A percentile compares a stretch with the other conserved stretches of the same genome.
Conservation (phyloP, 2,113 vertebrate genomes). For the Crotalus horridus region DNA sequence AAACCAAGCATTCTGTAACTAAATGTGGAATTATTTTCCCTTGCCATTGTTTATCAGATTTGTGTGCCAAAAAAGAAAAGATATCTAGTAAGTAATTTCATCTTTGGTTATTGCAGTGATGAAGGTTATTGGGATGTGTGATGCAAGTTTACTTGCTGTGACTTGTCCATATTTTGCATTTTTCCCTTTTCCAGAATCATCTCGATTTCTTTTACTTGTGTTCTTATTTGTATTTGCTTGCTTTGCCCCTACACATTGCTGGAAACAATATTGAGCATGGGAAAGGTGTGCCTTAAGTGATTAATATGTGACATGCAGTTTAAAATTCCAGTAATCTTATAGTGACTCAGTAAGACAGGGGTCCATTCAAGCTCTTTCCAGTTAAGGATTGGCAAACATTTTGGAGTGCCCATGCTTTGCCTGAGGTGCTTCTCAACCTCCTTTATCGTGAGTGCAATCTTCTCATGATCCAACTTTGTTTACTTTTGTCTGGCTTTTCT, state of each 20-base stretch:
- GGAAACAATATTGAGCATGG: slow-evolving; percentile 70
- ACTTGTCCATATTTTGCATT: slow-evolving; percentile 75
- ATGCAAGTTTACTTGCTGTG: slow-evolving; percentile 73
- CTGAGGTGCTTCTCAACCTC: neutral
- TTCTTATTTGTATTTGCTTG: slow-evolving; percentile 61
- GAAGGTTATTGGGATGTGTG: slow-evolving; percentile 71
- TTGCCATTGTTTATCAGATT: slow-evolving; percentile 78
- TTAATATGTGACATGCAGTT: slow-evolving; percentile 1
- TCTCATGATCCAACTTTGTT: neutral
- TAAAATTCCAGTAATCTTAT: neutral
- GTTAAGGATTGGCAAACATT: neutral
- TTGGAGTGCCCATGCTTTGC: neutral
- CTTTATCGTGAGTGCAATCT: neutral
- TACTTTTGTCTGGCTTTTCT: neutral
- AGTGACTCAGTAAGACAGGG: neutral
- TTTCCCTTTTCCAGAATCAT: slow-evolving; percentile 66
- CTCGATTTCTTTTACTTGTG: slow-evolving; percentile 60
- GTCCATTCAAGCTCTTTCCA: neutral
- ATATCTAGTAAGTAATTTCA: slow-evolving; percentile 86
- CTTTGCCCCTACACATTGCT: slow-evolving; percentile 66
- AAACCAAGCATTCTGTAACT: slow-evolving; percentile 58
- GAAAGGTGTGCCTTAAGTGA: slow-evolving; percentile 63
- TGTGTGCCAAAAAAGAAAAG: slow-evolving; percentile 93
- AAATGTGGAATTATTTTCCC: slow-evolving; percentile 69
- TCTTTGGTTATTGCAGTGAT: slow-evolving; percentile 70